Conservation (phyloP, 2,113 vertebrate species). For the Donacobius atricapilla region DNA sequence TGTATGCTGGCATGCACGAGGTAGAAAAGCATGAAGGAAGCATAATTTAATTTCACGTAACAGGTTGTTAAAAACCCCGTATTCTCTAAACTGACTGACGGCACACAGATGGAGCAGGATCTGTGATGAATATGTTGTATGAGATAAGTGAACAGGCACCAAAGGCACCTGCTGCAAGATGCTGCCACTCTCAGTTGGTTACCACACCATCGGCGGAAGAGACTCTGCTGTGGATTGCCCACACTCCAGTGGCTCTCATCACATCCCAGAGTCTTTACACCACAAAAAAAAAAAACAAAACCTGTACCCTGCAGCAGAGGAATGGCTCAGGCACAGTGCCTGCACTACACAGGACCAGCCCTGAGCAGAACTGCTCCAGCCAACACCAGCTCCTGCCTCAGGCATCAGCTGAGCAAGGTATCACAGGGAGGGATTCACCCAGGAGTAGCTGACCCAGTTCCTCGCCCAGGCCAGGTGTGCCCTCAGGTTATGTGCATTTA, state of each 20-base stretch:
- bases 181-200: background rate
- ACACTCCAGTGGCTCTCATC: accelerated
- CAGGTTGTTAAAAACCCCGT: background rate
- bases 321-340: accelerated
- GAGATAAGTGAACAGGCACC: background rate
- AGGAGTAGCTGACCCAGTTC: background rate
- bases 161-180: background rate
- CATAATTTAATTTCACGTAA: background rate
- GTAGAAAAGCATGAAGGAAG: background rate
- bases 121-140: background rate
- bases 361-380: background rate
- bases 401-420: background rate
- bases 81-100: background rate
- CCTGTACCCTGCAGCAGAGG: background rate
- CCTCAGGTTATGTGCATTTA: background rate
- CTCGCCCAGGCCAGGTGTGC: accelerated
- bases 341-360: background rate
- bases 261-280: background rate
- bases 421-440: background rate
- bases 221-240: background rate
- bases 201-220: background rate
- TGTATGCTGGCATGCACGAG: accelerated
- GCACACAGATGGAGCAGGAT: background rate
- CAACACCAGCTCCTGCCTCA: background rate
- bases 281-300: background rate